Evolutionary conservation across 2,113 vertebrate species (phyloP), one percentile per base, ranked within the genome.

Genomic region (Dolichotis patagonum): DNA sequence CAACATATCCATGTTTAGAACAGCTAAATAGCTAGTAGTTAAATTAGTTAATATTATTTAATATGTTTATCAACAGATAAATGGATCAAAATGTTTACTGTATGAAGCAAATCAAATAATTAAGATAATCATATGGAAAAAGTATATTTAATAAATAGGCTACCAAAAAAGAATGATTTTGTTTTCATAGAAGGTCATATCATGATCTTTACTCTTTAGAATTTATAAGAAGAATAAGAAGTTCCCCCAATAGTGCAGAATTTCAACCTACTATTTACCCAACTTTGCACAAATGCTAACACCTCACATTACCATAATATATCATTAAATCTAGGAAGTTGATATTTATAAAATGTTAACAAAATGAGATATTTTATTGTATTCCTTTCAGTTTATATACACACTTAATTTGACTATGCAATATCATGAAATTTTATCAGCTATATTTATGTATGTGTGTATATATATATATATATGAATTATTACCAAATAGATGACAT

Each of bases 91-190:
- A 69, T 4, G 56, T 85, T 95, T 93, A 95, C 82, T 28, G 30
- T 56, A 60, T 7, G 28, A 88, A 92, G 88, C n/a, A 19, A 92
- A 60, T 28, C 41, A 80, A 67, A 80, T 46, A 63, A 85, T 92
- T 92, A 83, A 94, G 24, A 41, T 75, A 94, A 73, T 86, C 83
- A 85, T 35, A 85, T 49, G 54, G 54, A 90, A 35, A 71, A 84
- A 87, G 32, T 24, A 67, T 22, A 58, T 56, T 95, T 46, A 88
- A 32, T 93, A 88, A 89, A 85, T 90, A 94, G 88, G 41, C 38
- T 90, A 71, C 20, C 28, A 58, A 75, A 71, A 85, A 96, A 77
- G n/a, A 80, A 87, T 88, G 9, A 65, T 90, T 87, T 88, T 75
- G 46, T 90, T 87, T 97, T 95, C 54, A 49, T 88, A 75, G 58